Conservation (phyloP, 2,113 vertebrate genomes). For the Toxotes jaculatrix region DNA sequence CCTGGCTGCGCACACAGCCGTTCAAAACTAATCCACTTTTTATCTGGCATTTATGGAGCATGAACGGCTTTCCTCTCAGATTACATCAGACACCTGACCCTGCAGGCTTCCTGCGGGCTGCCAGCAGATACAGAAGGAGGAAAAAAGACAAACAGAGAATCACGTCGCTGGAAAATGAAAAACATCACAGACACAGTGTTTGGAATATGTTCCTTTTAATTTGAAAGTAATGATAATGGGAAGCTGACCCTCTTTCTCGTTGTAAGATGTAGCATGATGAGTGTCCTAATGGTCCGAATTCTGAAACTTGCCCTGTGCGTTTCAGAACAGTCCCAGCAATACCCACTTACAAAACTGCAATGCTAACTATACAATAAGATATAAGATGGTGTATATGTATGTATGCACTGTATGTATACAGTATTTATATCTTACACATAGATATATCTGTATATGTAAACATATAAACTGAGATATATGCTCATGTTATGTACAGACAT, state of each 20-base stretch:
- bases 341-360: too few species aligned
- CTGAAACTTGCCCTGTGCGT: too few species aligned
- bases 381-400: too few species aligned
- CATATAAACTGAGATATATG: too few species aligned
- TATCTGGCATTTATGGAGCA: slow-evolving; percentile 13
- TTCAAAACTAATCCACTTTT: slow-evolving; percentile 3
- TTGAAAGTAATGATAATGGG: not conserved
- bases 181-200: not conserved
- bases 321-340: too few species aligned
- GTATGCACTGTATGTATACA: too few species aligned
- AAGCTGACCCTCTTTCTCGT: not conserved
- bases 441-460: too few species aligned
- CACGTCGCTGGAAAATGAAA: slow-evolving; percentile 21
- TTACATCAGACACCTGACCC: slow-evolving; percentile 44
- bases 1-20: not conserved
- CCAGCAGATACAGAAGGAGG: not conserved
- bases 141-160: not conserved
- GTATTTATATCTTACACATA: too few species aligned
- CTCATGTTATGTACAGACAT: too few species aligned
- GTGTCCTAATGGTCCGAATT: not conserved
- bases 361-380: too few species aligned
- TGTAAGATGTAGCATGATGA: not conserved
- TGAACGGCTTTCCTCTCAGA: slow-evolving; percentile 27
- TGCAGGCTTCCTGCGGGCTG: slow-evolving; percentile 37
- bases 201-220: not conserved